Evolutionary conservation across 2,113 vertebrate genomes (phyloP).

Genomic region (Ceyx cyanopectus): DNA sequence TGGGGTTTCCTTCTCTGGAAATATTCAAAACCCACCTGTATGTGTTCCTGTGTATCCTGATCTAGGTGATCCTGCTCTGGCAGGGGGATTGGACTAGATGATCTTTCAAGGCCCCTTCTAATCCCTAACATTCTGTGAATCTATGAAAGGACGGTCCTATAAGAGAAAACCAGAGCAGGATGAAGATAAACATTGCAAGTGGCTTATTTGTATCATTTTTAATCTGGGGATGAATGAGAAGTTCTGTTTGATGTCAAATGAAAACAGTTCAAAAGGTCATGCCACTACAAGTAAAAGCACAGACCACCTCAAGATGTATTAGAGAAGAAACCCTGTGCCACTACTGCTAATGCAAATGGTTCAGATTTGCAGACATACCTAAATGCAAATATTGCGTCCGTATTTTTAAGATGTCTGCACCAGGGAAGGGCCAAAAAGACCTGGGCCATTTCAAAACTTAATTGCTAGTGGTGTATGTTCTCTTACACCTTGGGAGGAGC

Average conservation of each 20-base stretch:
- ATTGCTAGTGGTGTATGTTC: not conserved
- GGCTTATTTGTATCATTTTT: not conserved
- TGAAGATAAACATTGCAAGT: rapidly evolving
- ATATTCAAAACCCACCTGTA: too few species aligned
- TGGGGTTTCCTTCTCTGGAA: too few species aligned
- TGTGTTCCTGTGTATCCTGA: too few species aligned
- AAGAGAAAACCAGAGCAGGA: not conserved
- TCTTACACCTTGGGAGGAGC: not conserved
- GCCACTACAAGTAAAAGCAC: not conserved
- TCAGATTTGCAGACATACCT: rapidly evolving
- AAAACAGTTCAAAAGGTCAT: not conserved
- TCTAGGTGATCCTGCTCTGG: too few species aligned
- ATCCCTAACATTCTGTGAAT: too few species aligned
- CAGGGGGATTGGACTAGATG: too few species aligned
- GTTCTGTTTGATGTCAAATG: not conserved
- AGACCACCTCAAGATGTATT: not conserved
- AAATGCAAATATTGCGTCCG: not conserved
- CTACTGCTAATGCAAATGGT: too few species aligned
- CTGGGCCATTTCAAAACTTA: rapidly evolving
- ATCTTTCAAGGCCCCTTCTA: too few species aligned
- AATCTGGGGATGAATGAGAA: not conserved
- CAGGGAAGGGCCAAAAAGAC: not conserved
- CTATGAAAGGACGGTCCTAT: not conserved
- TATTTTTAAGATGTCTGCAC: not conserved
- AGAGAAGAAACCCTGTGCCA: not conserved